Conservation (phyloP, 2,888 invertebrate species). For the Carterocephalus palaemon region DNA sequence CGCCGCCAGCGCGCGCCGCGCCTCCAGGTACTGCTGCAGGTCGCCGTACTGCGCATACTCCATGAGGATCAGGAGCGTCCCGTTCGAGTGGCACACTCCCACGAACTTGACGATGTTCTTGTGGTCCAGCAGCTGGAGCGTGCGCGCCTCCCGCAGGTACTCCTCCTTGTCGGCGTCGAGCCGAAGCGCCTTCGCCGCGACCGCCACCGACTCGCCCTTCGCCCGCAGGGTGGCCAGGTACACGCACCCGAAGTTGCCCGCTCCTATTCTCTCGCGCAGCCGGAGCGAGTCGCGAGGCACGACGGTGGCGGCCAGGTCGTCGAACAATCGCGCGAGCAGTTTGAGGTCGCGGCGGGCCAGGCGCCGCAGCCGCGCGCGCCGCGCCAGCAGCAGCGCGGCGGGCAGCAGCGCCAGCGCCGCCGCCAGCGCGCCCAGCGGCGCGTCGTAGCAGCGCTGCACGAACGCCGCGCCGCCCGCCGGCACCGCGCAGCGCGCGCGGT, state of each 20-base stretch:
- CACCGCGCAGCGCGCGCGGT: conserved; percentile 14
- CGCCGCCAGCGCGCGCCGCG: conserved; percentile 86
- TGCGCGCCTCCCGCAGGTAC: conserved; percentile 88
- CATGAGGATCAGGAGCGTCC: conserved; percentile 92
- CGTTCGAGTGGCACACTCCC: conserved; percentile 87
- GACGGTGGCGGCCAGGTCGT: conserved; percentile 28
- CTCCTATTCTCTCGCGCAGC: conserved; percentile 46
- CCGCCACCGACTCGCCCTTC: conserved; percentile 67
- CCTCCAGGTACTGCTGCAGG: conserved; percentile 86
- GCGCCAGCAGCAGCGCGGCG: conserved; percentile 81
- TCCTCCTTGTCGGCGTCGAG: conserved; percentile 86
- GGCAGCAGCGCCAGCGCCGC: conserved; percentile 32
- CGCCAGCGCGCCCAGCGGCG: not conserved
- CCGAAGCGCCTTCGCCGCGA: conserved; percentile 91
- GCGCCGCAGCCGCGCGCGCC: conserved; percentile 73
- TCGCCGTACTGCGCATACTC: conserved; percentile 95
- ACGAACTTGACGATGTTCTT: conserved; percentile 89
- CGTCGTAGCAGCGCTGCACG: conserved; percentile 81
- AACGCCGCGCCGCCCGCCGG: conserved; percentile 53
- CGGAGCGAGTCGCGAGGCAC: conserved; percentile 40
- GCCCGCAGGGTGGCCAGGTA: conserved; percentile 44
- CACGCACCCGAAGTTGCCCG: conserved; percentile 55
- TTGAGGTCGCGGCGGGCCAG: conserved; percentile 32
- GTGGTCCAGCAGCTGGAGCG: conserved; percentile 92
- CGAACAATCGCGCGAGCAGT: conserved; percentile 37